Base-by-base conservation (phyloP, 2,888 invertebrate genomes). In the Drosophila multiciliata region DNA sequence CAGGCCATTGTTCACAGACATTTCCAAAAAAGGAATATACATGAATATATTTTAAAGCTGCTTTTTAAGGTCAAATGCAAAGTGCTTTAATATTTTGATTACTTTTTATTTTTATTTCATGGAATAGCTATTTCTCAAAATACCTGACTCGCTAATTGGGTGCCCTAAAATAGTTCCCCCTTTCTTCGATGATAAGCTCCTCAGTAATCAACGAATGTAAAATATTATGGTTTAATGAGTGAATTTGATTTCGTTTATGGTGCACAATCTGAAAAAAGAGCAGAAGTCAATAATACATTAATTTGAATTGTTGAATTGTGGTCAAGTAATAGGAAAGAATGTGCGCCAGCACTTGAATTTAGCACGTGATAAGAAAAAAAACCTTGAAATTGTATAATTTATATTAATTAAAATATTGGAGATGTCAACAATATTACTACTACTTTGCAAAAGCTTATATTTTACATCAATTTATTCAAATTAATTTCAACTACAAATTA, bases 131-230 rank as follows among this genome's bases (percentile, higher is more conserved):
- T 40, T 38, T 54, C 29, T 57, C 49, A 35, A 6, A 29, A 42
- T 35, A 15, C 40, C 50, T 86, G 87, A 86, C 57, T 82, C 87
- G 80, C 54, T 3, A 12, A 12, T 12, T 12, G 40, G 33, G 29
- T 20, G n/a, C 15, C 9, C 40, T n/a, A n/a, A 26, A 26, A 35
- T 26, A 42, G 33, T n/a, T 45, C 4, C 2, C 33, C 32, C 17
- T 11, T 17, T n/a, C n/a, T 61, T 74, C 20, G 59, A 59, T 66
- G 72, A 82, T 63, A 68, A 67, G 55, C 29, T 29, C 17, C 17
- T 26, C 40, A 45, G 38, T 17, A 9, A 26, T 2, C 20, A 42
- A 52, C 9, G 15, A 66, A 38, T 53, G 45, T 66, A 66, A 45
- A 45, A 42, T 23, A 29, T 17, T 48, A 17, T 29, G 12, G 1